Evolutionary conservation across 2,888 invertebrate genomes (phyloP).

Genomic region (Ditula angustiorana): DNA sequence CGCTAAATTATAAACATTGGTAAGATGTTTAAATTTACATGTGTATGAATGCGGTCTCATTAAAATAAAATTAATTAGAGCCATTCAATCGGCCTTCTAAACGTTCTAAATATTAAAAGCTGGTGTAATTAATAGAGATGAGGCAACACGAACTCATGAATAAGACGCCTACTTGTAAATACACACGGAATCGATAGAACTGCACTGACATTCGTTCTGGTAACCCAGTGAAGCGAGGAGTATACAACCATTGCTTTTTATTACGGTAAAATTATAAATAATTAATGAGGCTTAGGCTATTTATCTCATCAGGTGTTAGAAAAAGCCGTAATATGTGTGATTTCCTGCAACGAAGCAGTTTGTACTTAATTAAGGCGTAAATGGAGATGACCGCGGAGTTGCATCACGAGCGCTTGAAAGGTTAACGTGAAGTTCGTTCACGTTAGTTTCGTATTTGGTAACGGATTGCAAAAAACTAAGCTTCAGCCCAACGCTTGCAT

Average conservation of each 20-base stretch:
- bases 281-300: constrained; percentile 7
- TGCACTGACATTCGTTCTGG: constrained; percentile 26
- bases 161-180: constrained; percentile 11
- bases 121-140: constrained; percentile 35
- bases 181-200: constrained; percentile 30
- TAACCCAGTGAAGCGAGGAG: constrained; percentile 23
- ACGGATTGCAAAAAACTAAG: constrained; percentile 54
- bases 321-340: constrained; percentile 5
- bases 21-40: constrained; percentile 21
- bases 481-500: constrained; percentile 57
- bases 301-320: background rate
- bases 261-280: constrained; percentile 21
- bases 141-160: constrained; percentile 29
- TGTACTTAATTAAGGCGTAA: constrained; percentile 24
- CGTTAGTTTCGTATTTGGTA: constrained; percentile 48
- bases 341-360: constrained; percentile 15
- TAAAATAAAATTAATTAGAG: constrained; percentile 34
- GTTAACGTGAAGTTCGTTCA: constrained; percentile 42
- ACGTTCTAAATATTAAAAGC: constrained; percentile 14
- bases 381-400: constrained; percentile 34
- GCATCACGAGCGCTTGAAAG: constrained; percentile 46
- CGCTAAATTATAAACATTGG: background rate
- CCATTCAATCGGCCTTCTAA: constrained; percentile 23
- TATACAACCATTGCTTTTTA: constrained; percentile 7
- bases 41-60: constrained; percentile 29